These are phyloP conservation scores for Melanotaenia boesemani DNA, from an alignment of 2,797 vertebrate species.

Conservation along the genomic window DNA sequence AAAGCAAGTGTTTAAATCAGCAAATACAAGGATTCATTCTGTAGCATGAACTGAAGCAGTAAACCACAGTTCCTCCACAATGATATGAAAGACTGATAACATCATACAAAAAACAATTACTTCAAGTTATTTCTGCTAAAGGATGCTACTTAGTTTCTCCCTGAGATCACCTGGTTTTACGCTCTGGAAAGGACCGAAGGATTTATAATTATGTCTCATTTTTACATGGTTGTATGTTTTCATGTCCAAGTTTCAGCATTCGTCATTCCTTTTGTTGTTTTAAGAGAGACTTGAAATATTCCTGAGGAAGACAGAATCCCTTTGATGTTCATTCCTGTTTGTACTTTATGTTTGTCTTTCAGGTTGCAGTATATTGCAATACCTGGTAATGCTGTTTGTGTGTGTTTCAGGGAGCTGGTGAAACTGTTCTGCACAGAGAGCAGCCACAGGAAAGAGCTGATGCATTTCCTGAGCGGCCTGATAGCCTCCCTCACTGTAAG, in stretches of 20 bases:
- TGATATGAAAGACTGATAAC: no score
- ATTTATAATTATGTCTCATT: no score
- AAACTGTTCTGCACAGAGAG: conserved; percentile 82
- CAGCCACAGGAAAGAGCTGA: conserved; percentile 79
- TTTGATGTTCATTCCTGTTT: background rate
- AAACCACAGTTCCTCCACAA: no score
- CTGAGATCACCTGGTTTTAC: no score
- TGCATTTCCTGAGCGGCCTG: conserved; percentile 75
- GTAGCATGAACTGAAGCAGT: no score
- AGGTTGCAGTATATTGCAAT: conserved; percentile 1
- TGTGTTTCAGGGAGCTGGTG: conserved; percentile 83
- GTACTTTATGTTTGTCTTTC: background rate
- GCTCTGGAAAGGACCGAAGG: no score
- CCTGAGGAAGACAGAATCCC: background rate
- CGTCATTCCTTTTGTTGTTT: background rate
- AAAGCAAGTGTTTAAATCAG: no score
- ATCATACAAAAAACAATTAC: no score
- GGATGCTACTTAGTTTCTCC: no score
- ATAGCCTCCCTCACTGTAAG: conserved; percentile 76
- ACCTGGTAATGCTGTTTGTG: conserved; percentile 23
- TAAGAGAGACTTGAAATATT: background rate
- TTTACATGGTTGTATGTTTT: no score
- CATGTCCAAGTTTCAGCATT: background rate
- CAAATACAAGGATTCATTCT: no score
- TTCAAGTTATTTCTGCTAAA: no score